These are phyloP conservation scores for Cyrtorhinus lividipennis DNA, from an alignment of 1,140 invertebrate genomes.

Conservation along the genomic window DNA sequence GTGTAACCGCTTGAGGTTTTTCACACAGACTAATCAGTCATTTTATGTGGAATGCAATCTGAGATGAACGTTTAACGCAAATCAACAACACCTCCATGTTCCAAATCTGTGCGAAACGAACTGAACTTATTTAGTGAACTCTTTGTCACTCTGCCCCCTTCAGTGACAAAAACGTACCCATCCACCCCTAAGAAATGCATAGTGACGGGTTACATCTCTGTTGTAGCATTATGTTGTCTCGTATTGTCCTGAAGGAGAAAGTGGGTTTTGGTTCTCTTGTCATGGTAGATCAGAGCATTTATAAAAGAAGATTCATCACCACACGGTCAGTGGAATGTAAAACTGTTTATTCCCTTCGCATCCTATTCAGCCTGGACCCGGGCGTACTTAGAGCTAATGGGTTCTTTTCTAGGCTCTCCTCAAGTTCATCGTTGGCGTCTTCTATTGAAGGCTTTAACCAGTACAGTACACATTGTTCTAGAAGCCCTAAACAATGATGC, in stretches of 20 bases:
- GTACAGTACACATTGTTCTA: not conserved
- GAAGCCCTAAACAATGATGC: not conserved
- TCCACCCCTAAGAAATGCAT: too few species aligned
- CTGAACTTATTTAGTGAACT: too few species aligned
- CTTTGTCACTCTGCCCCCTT: too few species aligned
- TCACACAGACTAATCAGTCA: too few species aligned
- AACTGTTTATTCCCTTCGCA: not conserved
- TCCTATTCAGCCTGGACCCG: not conserved
- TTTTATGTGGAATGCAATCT: too few species aligned
- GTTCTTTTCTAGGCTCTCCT: not conserved
- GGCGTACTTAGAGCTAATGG: slow-evolving; percentile 4
- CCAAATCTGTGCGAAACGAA: too few species aligned
- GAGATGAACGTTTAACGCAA: too few species aligned
- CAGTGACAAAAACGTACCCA: too few species aligned
- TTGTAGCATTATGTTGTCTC: too few species aligned
- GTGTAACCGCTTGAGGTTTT: too few species aligned
- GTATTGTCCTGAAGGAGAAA: not conserved
- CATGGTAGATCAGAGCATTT: not conserved
- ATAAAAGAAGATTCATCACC: slow-evolving; percentile 3
- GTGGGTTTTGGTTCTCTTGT: not conserved
- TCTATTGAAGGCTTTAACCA: not conserved
- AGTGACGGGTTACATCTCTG: too few species aligned
- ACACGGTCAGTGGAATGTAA: not conserved
- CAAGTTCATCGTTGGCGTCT: not conserved
- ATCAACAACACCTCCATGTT: too few species aligned